These are phyloP conservation scores for Andricus quercusramuli DNA, from an alignment of 2,888 invertebrate genomes.

Conservation along the genomic window DNA sequence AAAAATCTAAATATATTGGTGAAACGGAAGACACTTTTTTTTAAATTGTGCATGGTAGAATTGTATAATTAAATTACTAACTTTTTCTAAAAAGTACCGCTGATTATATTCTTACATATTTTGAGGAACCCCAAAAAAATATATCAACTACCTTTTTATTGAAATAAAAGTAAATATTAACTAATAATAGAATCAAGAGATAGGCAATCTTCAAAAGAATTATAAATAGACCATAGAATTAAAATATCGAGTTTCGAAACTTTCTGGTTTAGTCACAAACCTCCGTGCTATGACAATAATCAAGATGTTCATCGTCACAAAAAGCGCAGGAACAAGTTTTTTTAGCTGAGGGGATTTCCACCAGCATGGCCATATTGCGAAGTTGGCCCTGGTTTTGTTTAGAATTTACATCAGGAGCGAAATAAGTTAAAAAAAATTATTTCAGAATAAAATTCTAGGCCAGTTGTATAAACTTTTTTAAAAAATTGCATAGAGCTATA, in stretches of 20 bases:
- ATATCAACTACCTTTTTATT: neutral
- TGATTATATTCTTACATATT: no score
- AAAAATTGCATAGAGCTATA: neutral
- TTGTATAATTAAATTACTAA: no score
- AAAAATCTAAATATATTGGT: no score
- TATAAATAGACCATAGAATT: neutral
- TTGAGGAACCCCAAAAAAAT: neutral
- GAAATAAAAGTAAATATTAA: neutral
- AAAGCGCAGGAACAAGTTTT: constrained; percentile 21
- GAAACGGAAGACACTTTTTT: no score
- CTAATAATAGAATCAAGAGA: neutral
- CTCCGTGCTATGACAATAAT: neutral
- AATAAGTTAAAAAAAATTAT: neutral
- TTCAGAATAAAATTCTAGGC: neutral
- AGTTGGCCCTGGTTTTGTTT: constrained; percentile 46
- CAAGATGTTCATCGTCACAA: neutral
- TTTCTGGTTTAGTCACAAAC: neutral
- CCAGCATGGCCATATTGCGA: neutral
- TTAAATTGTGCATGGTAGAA: no score
- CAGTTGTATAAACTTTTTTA: neutral
- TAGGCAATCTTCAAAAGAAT: neutral
- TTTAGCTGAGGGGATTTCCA: neutral
- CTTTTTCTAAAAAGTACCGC: no score
- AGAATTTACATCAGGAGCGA: constrained; percentile 41
- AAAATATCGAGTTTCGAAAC: neutral